These are phyloP conservation scores for Lasioglossum vierecki DNA, from an alignment of 2,888 invertebrate genomes.

Conservation along the genomic window DNA sequence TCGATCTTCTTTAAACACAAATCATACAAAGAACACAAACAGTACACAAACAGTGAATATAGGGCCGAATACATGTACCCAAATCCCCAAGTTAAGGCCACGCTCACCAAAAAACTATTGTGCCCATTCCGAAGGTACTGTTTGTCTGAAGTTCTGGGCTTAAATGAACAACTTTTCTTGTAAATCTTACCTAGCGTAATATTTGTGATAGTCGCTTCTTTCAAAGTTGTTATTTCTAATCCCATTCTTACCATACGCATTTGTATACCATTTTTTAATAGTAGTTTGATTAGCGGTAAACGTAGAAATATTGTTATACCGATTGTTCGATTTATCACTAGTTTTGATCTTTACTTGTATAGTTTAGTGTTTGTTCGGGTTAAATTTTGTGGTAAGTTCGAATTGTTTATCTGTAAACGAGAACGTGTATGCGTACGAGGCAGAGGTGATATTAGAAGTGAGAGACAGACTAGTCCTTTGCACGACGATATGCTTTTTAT, in stretches of 20 bases:
- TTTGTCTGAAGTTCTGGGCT: slow-evolving; percentile 69
- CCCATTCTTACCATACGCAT: slow-evolving; percentile 30
- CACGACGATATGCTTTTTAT: slow-evolving; percentile 46
- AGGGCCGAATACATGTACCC: slow-evolving; percentile 79
- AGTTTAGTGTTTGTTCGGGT: slow-evolving; percentile 19
- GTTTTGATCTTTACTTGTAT: slow-evolving; percentile 17
- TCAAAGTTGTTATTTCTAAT: slow-evolving; percentile 34
- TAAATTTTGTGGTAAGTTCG: slow-evolving; percentile 9
- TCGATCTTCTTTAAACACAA: slow-evolving; percentile 73
- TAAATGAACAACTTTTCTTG: slow-evolving; percentile 53
- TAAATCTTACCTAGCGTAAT: slow-evolving; percentile 48
- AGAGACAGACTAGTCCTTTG: slow-evolving; percentile 27
- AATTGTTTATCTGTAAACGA: slow-evolving; percentile 16
- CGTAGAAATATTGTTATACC: slow-evolving; percentile 36
- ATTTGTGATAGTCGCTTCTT: slow-evolving; percentile 43
- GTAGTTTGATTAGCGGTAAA: slow-evolving; percentile 39
- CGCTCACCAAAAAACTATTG: slow-evolving; percentile 80
- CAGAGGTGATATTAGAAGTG: slow-evolving; percentile 17
- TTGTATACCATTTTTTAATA: slow-evolving; percentile 23
- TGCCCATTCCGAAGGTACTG: slow-evolving; percentile 81
- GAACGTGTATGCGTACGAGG: slow-evolving; percentile 19
- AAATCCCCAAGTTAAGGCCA: slow-evolving; percentile 80
- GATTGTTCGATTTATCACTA: slow-evolving; percentile 20
- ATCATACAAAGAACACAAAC: slow-evolving; percentile 75
- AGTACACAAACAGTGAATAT: slow-evolving; percentile 78